Base-by-base conservation (phyloP, 1,140 invertebrate genomes). In the Drosophila sechellia region DNA sequence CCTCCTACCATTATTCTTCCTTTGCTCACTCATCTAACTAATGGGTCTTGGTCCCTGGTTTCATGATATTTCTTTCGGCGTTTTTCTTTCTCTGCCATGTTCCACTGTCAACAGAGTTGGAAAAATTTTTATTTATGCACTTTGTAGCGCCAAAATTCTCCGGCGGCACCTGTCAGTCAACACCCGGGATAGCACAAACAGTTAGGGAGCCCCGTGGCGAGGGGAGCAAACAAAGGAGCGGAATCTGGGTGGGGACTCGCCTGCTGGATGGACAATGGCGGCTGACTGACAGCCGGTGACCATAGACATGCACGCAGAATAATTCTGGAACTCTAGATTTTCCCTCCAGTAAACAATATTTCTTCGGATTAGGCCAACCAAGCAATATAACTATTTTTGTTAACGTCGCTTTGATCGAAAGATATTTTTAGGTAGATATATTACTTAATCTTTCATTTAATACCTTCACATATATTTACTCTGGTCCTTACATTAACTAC, bases 121-220 rank as follows among this genome's bases (percentile, higher is more conserved):
- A 64, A 81, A 68, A 76, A 76, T 87, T 79, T 85, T 77, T 83
- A 87, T 86, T 83, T 87, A 86, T 87, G 84, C 79, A 77, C 83
- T 79, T 83, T 87, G 79, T 83, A 86, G 83, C 83, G 75, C 75
- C 83, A 77, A 77, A 86, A 86, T 87, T 86, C 86, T 86, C 86
- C 70, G 84, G 77, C 84, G 84, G 75, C 83, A 87, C 79, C 69
- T 81, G 83, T 86, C 83, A 87, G 79, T 86, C 83, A 86, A 87
- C 83, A 86, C 75, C 65, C 61, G 54, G 65, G 66, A 65, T 50
- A 64, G 52, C 69, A 64, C 71, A 56, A 55, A 48, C 37, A 61
- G 57, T 75, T 65, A 46, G 53, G 54, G 60, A 17, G 52, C 11
- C 37, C 20, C 39, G 43, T 49, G 27, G 46, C 25, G 48, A 52